Conservation (phyloP, 2,888 invertebrate species). For the Machimus atricapillus region DNA sequence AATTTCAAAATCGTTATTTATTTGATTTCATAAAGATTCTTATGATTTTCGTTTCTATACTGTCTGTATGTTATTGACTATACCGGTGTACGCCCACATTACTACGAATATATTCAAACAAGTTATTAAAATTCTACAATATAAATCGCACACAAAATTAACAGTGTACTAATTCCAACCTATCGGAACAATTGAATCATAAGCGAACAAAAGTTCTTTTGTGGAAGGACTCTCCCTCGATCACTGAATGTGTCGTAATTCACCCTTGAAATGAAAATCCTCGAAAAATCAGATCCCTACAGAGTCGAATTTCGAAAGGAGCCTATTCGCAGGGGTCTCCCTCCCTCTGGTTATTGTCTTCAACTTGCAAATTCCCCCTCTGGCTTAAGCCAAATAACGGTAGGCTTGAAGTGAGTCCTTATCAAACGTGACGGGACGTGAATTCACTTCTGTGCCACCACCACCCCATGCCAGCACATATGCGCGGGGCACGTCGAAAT, state of each 20-base stretch:
- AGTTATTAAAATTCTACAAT: neutral
- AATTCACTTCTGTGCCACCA: neutral
- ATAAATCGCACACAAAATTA: neutral
- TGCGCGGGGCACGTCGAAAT: slow-evolving; percentile 18
- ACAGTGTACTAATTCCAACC: slow-evolving; percentile 17
- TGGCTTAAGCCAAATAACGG: neutral
- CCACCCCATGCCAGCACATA: neutral
- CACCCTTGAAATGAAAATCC: slow-evolving; percentile 44
- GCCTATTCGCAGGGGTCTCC: neutral
- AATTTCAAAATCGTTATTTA: no score
- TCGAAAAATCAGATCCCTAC: slow-evolving; percentile 45
- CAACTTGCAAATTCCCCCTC: slow-evolving; percentile 27
- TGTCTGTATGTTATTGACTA: neutral
- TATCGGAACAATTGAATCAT: slow-evolving; percentile 28
- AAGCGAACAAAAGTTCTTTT: slow-evolving; percentile 36
- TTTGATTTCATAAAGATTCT: no score
- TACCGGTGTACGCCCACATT: neutral
- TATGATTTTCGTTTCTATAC: neutral
- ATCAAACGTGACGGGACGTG: slow-evolving; percentile 24
- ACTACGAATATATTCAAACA: neutral
- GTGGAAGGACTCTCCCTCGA: slow-evolving; percentile 42
- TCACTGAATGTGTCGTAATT: slow-evolving; percentile 42
- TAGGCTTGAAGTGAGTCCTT: slow-evolving; percentile 22
- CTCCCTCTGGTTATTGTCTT: neutral
- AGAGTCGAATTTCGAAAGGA: neutral